A percentile compares a stretch with the other conserved stretches of the same genome.
Evolutionary conservation across 2,113 vertebrate species (phyloP).

Genomic region (Passerina amoena): DNA sequence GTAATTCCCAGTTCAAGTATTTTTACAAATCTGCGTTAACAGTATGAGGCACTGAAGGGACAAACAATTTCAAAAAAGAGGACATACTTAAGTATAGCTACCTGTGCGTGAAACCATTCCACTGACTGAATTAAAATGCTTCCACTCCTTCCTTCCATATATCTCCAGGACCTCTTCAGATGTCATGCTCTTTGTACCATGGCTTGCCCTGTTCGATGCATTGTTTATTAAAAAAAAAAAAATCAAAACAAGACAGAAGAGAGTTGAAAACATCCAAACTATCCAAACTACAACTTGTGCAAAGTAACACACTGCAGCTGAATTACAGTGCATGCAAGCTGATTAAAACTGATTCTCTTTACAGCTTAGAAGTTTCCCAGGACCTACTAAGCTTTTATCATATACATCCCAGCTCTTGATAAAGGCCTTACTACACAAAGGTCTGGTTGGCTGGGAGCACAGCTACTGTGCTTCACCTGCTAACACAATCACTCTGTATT

Average conservation of each 20-base stretch:
- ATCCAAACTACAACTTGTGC: not conserved
- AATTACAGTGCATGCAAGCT: not conserved
- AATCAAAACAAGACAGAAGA: not conserved
- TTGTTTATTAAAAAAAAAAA: not conserved
- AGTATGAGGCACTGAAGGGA: not conserved
- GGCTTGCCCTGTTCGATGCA: conserved; percentile 80
- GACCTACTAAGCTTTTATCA: not conserved
- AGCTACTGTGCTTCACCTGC: conserved; percentile 35
- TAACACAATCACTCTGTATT: conserved; percentile 39
- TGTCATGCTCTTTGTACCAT: conserved; percentile 85
- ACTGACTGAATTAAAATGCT: conserved; percentile 84
- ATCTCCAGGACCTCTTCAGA: conserved; percentile 79
- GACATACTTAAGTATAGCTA: conserved; percentile 44
- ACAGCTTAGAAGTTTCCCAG: not conserved
- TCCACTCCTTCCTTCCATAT: conserved; percentile 88
- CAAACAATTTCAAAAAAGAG: not conserved
- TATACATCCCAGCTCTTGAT: not conserved
- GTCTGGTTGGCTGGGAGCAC: not conserved
- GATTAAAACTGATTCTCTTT: not conserved
- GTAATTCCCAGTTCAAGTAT: not conserved
- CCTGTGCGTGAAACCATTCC: conserved; percentile 88
- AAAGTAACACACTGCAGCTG: not conserved
- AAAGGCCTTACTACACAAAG: conserved; percentile 12
- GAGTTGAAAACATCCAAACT: not conserved
- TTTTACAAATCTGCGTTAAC: not conserved